A percentile compares a stretch with the other conserved stretches of the same genome.
Evolutionary conservation across 2,888 invertebrate species (phyloP).

Genomic region (Caenorhabditis angaria): DNA sequence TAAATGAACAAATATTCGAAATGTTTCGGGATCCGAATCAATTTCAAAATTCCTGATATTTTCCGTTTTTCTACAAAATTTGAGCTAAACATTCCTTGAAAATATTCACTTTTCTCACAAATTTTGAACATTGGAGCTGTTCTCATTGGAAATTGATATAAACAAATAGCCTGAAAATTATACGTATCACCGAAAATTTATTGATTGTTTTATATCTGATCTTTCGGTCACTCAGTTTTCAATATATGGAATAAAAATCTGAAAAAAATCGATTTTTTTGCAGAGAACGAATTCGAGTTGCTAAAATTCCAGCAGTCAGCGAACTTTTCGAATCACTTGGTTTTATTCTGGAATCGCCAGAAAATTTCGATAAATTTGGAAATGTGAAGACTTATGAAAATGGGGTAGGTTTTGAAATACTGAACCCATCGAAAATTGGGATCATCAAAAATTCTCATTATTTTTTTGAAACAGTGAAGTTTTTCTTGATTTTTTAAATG

Average conservation of each 20-base stretch:
- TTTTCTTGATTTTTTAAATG: not conserved
- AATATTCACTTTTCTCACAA: constrained; percentile 57
- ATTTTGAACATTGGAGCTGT: constrained; percentile 47
- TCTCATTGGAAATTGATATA: constrained; percentile 38
- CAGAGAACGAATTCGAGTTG: constrained; percentile 30
- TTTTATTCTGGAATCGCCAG: constrained; percentile 23
- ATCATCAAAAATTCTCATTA: too few species aligned
- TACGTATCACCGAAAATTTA: too few species aligned
- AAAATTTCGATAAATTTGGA: constrained; percentile 29
- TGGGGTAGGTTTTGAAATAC: constrained; percentile 32
- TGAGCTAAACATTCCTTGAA: constrained; percentile 62
- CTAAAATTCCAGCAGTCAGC: constrained; percentile 38
- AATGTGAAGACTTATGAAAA: constrained; percentile 34
- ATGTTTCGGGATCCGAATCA: constrained; percentile 35
- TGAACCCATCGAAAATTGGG: not conserved
- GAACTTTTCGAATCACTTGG: constrained; percentile 39
- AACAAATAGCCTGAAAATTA: too few species aligned
- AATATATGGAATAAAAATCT: not conserved
- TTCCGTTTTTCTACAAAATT: constrained; percentile 56
- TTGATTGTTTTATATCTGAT: too few species aligned
- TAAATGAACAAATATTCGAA: constrained; percentile 57
- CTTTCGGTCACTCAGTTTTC: constrained; percentile 2
- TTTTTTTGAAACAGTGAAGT: not conserved
- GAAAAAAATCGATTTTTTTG: too few species aligned
- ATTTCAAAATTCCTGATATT: constrained; percentile 53